These are phyloP conservation scores for Ptilorrhoa leucosticta DNA, from an alignment of 2,113 vertebrate species.

Conservation along the genomic window DNA sequence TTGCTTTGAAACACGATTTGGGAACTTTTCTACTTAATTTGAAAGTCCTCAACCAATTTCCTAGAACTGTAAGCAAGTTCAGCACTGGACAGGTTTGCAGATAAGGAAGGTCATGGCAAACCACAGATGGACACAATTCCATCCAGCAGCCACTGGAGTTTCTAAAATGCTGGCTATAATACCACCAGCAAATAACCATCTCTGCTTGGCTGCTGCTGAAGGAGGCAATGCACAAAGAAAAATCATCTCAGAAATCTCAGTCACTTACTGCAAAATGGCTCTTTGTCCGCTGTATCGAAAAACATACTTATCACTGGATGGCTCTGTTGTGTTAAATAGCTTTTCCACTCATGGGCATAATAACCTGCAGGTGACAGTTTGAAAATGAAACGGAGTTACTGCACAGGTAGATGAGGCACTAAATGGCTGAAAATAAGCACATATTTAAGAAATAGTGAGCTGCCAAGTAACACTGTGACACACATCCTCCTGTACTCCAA, in stretches of 20 bases:
- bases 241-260: not conserved
- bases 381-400: not conserved
- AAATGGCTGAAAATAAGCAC: not conserved
- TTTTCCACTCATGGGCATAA: constrained; percentile 80
- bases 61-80: not conserved
- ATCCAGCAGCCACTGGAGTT: not conserved
- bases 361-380: constrained; percentile 77
- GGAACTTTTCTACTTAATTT: not conserved
- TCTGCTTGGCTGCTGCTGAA: not conserved
- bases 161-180: not conserved
- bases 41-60: not conserved
- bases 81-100: not conserved
- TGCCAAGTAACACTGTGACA: not conserved
- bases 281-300: constrained; percentile 82
- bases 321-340: constrained; percentile 71
- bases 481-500: not conserved
- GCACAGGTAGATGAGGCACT: not conserved
- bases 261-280: constrained; percentile 88
- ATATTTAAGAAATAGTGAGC: not conserved
- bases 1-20: not conserved
- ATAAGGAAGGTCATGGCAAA: not conserved
- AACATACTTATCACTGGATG: constrained; percentile 76
- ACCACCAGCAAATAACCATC: not conserved
- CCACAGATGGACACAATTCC: not conserved
- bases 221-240: not conserved